phyloP scores from a whole-genome alignment of 1,140 invertebrate species.

The Ephestia elutella region DNA sequence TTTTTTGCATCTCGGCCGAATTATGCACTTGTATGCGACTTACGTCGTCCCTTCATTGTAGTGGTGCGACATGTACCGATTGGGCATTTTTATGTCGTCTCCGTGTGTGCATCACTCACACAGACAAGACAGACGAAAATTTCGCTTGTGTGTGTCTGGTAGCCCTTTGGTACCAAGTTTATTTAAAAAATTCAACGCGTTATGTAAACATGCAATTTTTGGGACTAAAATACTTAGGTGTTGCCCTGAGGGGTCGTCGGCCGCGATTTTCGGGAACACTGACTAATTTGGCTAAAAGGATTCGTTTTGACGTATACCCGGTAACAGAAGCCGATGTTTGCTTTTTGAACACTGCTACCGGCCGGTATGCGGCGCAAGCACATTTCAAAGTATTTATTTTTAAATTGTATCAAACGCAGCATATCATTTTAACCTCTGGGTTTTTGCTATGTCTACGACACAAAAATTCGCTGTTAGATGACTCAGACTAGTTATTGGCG shows the following conservation, averaged over 20 bases:
- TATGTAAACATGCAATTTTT: conserved; percentile 68
- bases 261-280: conserved; percentile 69
- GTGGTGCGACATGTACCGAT: conserved; percentile 70
- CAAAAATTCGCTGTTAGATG: background rate
- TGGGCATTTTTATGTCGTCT: conserved; percentile 63
- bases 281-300: conserved; percentile 65
- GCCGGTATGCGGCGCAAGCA: conserved; percentile 34
- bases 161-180: conserved; percentile 57
- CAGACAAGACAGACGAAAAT: conserved; percentile 45
- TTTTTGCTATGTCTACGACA: background rate
- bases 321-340: conserved; percentile 38
- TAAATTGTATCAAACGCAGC: background rate
- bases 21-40: conserved; percentile 74
- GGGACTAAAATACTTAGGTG: conserved; percentile 68
- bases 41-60: conserved; percentile 72
- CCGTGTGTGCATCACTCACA: conserved; percentile 62
- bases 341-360: conserved; percentile 23
- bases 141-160: conserved; percentile 50
- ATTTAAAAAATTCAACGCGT: conserved; percentile 63
- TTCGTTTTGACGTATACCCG: conserved; percentile 32
- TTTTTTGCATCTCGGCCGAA: conserved; percentile 75
- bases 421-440: background rate
- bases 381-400: conserved; percentile 26
- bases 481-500: background rate
- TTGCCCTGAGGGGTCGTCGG: conserved; percentile 56